phyloP scores from a whole-genome alignment of 2,797 vertebrate genomes.

The Peromyscus attwateri region DNA sequence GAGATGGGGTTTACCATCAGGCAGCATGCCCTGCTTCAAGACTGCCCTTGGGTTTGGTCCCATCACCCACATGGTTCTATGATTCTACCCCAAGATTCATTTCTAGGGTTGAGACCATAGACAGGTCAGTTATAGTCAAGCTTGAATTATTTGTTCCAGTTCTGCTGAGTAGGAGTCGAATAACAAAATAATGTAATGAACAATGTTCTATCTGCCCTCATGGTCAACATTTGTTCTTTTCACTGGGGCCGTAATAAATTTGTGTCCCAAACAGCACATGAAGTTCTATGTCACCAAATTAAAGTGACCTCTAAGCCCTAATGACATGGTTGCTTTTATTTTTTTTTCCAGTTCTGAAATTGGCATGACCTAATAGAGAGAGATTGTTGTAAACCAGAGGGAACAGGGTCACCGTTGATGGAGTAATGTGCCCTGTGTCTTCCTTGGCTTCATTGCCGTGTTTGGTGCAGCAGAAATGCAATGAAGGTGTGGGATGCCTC shows the following conservation, averaged over 20 bases:
- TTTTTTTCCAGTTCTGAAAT: constrained; percentile 54
- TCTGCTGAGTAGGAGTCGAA: neutral
- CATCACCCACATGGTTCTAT: neutral
- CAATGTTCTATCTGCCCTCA: constrained; percentile 43
- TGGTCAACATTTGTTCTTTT: constrained; percentile 64
- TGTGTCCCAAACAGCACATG: constrained; percentile 63
- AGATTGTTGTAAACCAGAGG: constrained; percentile 46
- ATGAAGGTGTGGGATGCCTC: neutral
- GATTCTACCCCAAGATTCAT: too few species aligned
- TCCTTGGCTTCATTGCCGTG: neutral
- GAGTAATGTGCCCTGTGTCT: neutral
- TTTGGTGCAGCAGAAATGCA: neutral
- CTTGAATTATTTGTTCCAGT: constrained; percentile 56
- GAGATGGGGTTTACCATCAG: neutral
- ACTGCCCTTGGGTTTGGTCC: neutral
- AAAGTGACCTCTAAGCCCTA: constrained; percentile 61
- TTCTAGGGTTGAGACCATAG: neutral
- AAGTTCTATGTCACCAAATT: constrained; percentile 65
- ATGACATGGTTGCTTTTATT: neutral
- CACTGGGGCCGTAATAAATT: constrained; percentile 56
- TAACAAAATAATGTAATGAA: constrained; percentile 30
- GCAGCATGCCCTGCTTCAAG: too few species aligned
- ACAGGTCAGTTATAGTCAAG: neutral
- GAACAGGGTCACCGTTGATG: neutral
- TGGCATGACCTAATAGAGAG: constrained; percentile 39